phyloP scores from a whole-genome alignment of 2,797 vertebrate genomes.

The Diceros bicornis region DNA sequence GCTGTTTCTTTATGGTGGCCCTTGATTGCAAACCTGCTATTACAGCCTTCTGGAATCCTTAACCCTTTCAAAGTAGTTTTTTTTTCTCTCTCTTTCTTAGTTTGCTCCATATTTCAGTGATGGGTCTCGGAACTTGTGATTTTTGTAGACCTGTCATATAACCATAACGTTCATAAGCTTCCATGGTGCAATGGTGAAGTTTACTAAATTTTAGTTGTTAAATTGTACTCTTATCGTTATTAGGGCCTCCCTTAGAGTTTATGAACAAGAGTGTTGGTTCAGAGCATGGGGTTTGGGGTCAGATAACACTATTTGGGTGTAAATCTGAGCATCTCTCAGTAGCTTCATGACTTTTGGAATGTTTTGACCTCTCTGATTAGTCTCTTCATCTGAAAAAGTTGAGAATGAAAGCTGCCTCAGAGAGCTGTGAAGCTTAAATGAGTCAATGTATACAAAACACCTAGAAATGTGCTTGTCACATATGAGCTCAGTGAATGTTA shows the following conservation, averaged over 20 bases:
- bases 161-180: neutral
- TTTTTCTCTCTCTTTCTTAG: neutral
- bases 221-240: neutral
- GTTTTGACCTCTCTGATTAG: neutral
- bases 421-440: neutral
- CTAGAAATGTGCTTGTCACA: neutral
- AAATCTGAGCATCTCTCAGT: neutral
- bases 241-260: constrained; percentile 1
- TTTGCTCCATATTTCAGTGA: constrained; percentile 23
- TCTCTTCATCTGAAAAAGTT: constrained; percentile 5
- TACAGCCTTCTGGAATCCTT: constrained; percentile 72
- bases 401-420: constrained; percentile 8
- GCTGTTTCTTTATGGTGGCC: constrained; percentile 73
- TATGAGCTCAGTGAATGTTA: constrained; percentile 49
- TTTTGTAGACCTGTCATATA: neutral
- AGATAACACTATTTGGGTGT: neutral
- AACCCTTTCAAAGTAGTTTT: constrained; percentile 74
- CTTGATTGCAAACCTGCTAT: constrained; percentile 82
- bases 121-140: neutral
- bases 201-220: neutral
- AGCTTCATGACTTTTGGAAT: constrained; percentile 9
- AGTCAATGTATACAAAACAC: neutral
- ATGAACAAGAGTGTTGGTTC: neutral
- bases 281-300: neutral
- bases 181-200: neutral